Conservation (phyloP, 1,140 invertebrate species). For the Diprion similis region DNA sequence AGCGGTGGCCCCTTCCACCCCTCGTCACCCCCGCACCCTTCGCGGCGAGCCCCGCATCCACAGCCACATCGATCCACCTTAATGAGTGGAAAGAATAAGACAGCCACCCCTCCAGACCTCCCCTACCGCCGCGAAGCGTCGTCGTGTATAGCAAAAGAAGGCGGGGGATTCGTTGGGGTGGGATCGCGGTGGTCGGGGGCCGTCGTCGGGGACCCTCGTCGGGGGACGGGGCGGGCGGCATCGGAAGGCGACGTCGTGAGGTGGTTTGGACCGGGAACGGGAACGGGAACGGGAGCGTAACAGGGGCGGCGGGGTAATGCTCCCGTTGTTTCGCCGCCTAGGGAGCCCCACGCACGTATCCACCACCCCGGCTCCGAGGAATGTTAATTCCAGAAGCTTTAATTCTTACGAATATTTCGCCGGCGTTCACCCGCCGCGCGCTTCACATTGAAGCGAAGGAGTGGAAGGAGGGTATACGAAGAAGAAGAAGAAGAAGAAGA, state of each 20-base stretch:
- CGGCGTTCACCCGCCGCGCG: slow-evolving; percentile 34
- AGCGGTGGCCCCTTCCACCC: not conserved
- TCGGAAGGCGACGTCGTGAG: slow-evolving; percentile 14
- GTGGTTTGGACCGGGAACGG: slow-evolving; percentile 16
- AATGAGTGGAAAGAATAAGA: slow-evolving; percentile 64
- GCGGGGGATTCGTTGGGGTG: slow-evolving; percentile 27
- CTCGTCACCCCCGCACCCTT: not conserved
- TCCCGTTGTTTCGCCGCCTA: slow-evolving; percentile 54
- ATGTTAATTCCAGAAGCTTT: slow-evolving; percentile 62
- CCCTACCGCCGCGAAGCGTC: slow-evolving; percentile 36
- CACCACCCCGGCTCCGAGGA: slow-evolving; percentile 46
- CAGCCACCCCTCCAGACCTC: slow-evolving; percentile 42
- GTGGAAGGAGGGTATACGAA: slow-evolving; percentile 10
- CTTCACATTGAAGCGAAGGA: slow-evolving; percentile 20
- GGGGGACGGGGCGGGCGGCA: slow-evolving; percentile 9
- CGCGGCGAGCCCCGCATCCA: slow-evolving; percentile 41
- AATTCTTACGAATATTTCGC: slow-evolving; percentile 63
- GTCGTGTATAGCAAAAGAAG: slow-evolving; percentile 47
- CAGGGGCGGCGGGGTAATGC: slow-evolving; percentile 48
- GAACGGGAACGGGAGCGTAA: slow-evolving; percentile 27
- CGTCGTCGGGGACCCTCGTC: slow-evolving; percentile 25
- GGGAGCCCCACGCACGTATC: slow-evolving; percentile 48
- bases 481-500: not conserved
- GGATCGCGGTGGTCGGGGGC: slow-evolving; percentile 29
- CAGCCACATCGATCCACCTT: slow-evolving; percentile 62